phyloP scores from a whole-genome alignment of 2,113 vertebrate species.

The Tragelaphus strepsiceros region DNA sequence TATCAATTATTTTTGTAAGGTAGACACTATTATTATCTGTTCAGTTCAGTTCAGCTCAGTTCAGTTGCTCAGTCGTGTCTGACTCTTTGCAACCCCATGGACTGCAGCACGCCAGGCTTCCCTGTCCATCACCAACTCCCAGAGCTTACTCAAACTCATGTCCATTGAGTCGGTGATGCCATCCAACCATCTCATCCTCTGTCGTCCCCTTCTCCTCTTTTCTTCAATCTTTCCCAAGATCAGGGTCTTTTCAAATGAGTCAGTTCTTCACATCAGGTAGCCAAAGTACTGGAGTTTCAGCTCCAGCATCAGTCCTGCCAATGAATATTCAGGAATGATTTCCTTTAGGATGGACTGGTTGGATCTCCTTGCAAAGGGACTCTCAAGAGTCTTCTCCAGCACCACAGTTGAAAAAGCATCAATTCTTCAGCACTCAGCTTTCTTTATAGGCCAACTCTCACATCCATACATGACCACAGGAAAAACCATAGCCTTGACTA shows the following conservation, averaged over 20 bases:
- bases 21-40: neutral
- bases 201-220: neutral
- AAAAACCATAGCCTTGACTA: neutral
- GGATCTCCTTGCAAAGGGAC: neutral
- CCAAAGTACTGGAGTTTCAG: neutral
- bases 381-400: neutral
- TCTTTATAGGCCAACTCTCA: neutral
- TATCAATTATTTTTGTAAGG: neutral
- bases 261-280: neutral
- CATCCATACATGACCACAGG: neutral
- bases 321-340: neutral
- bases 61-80: neutral
- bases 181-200: neutral
- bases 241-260: neutral
- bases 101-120: neutral
- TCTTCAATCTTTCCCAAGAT: neutral
- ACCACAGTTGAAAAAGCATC: neutral
- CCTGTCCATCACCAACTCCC: neutral
- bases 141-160: neutral
- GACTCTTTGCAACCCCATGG: neutral
- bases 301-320: neutral
- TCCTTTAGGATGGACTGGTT: neutral
- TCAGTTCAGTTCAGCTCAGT: neutral
- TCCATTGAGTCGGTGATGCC: neutral
- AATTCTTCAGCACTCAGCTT: rapidly evolving